Evolutionary conservation across 2,797 vertebrate genomes (phyloP).

Genomic region (Lepilemur septentrionalis): DNA sequence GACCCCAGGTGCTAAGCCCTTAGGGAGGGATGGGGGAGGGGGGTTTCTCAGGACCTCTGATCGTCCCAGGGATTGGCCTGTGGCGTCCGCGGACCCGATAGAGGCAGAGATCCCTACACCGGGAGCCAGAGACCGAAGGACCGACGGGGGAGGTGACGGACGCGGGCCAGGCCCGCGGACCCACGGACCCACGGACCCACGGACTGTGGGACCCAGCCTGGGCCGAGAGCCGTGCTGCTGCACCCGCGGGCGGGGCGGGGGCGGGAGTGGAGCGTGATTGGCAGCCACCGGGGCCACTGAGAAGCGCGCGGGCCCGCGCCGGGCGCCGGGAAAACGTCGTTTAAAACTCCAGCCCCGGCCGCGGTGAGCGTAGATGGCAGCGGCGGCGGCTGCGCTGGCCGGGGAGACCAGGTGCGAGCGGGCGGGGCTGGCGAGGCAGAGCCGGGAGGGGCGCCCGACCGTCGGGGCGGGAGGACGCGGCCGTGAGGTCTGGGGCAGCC

Average conservation of each 20-base stretch:
- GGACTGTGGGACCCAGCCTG: not conserved
- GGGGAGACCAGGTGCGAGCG: constrained; percentile 69
- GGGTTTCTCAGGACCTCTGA: not conserved
- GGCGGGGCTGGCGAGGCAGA: constrained; percentile 66
- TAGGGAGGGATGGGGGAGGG: not conserved
- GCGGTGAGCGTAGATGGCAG: constrained; percentile 89
- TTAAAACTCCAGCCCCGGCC: constrained; percentile 92
- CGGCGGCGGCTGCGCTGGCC: constrained; percentile 69
- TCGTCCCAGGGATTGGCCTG: not conserved
- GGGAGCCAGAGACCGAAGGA: not conserved
- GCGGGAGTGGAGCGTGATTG: constrained; percentile 85
- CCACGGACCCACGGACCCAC: not conserved
- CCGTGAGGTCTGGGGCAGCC: not conserved
- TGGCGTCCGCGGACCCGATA: not conserved
- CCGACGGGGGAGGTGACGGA: not conserved
- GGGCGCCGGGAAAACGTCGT: constrained; percentile 85
- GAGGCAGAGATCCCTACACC: not conserved
- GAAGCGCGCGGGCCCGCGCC: constrained; percentile 82
- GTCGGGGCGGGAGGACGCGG: not conserved
- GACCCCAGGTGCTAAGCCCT: not conserved
- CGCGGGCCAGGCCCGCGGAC: not conserved
- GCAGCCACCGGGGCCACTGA: constrained; percentile 86
- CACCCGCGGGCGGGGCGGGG: constrained; percentile 46
- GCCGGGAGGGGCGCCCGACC: constrained; percentile 55
- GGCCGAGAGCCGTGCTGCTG: not conserved